phyloP scores from a whole-genome alignment of 2,888 invertebrate species.

The Troilus luridus region DNA sequence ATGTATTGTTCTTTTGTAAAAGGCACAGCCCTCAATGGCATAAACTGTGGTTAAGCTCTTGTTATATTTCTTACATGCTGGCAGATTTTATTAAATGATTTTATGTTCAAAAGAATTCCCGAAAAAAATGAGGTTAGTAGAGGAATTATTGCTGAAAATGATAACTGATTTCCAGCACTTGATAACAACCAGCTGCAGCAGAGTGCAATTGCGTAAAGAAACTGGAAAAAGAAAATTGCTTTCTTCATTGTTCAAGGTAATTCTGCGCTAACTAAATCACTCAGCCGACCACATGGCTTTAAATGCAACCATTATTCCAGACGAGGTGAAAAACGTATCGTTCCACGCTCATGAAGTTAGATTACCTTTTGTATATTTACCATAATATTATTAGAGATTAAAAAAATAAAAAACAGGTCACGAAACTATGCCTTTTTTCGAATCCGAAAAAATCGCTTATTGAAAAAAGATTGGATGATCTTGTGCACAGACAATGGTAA shows the following conservation, averaged over 20 bases:
- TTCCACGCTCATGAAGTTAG: neutral
- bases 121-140: neutral
- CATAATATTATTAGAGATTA: neutral
- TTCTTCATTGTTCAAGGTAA: slow-evolving; percentile 40
- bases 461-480: neutral
- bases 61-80: too few relatives aligned
- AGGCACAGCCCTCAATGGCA: too few relatives aligned
- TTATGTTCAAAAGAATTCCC: neutral
- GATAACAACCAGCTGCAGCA: neutral
- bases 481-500: neutral
- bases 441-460: neutral
- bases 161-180: neutral
- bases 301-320: slow-evolving; percentile 11
- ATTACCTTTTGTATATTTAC: neutral
- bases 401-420: neutral
- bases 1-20: too few relatives aligned
- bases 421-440: neutral
- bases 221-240: slow-evolving; percentile 24
- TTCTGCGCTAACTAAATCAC: slow-evolving; percentile 23
- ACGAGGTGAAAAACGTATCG: neutral
- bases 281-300: slow-evolving; percentile 9
- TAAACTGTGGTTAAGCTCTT: too few relatives aligned
- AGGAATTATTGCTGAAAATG: neutral
- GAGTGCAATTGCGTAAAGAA: neutral
- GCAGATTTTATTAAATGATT: too few relatives aligned